Evolutionary conservation across 2,888 invertebrate genomes (phyloP), one percentile per base, ranked within the genome.

Genomic region (Epinotia demarniana): DNA sequence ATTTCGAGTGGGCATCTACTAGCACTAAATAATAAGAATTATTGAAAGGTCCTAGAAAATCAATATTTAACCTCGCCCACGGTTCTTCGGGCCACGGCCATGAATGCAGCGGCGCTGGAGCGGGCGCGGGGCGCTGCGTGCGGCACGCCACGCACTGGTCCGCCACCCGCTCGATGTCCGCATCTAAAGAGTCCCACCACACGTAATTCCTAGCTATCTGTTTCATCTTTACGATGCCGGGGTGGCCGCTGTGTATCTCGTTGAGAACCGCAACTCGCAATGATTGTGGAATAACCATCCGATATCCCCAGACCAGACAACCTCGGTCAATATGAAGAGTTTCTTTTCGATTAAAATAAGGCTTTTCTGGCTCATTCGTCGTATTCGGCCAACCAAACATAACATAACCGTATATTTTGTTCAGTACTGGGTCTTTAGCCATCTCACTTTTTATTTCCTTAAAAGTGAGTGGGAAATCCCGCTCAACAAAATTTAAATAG

Each of bases 221-320:
- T 57, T 81, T 81, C 78, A 80, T 82, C 64, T 78, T 80, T 6
- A 79, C 78, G 3, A 79, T 78, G 3, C 79, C 80, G 0, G 76
- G 74, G 57, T 80, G 81, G 2, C 78, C 77, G 18, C 73, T 72
- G 62, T 79, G 79, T 46, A 81, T 70, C 60, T 81, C 79, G 1
- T 73, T 73, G 9, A 81, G 58, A n/a, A 80, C 43, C n/a, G 2
- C 23, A 9, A 57, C 23, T 11, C 77, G 75, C 55, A 78, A 77
- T 0, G 55, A 16, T 39, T 53, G 70, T 4, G 81, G 80, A 16
- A 81, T 55, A 6, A 79, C 64, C 0, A 81, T 60, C 11, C 78
- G 18, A 66, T 80, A 79, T 12, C 79, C 79, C 79, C 78, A 81
- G 16, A 81, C 60, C 39, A 79, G 27, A 60, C 78, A 80, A 13